Base-by-base conservation (phyloP, 92 coral and sea anemone genomes). In the Parazoanthus atlanticus region DNA sequence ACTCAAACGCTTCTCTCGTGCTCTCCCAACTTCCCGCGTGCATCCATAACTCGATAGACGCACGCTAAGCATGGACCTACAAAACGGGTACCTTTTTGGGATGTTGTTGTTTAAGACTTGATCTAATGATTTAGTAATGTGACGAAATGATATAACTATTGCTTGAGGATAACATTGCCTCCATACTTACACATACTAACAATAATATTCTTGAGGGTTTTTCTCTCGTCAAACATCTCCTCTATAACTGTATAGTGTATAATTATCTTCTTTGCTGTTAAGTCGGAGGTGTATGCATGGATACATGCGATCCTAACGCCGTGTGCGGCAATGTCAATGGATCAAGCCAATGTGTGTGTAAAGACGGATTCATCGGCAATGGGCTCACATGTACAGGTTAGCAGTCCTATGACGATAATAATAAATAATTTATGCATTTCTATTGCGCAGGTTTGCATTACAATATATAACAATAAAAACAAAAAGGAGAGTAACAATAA, bases 341-440 rank as follows among this genome's bases (percentile, higher is more conserved):
- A 9, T 40, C 78, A 29, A 21, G 64, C 17, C 67, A 84, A 28
- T 84, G 87, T 29, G 28, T 16, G 41, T 84, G 87, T 54, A 84
- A 69, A 31, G 61, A 70, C 9, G 87, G 87, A 43, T 84, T 40
- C 43, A 46, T 70, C 38, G 87, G 87, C 78, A 31, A 84, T 25
- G 87, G 87, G 40, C 16, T 70, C 38, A 41, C 87, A 5, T 84
- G 87, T 31, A 84, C 87, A 84, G 87, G 87, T 84, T 21, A 36
- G 54, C 38, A 7, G 76, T 33, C 31, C 17, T 23, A 1, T 40
- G 58, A 46, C 12, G 12, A 0, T 26, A 76, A 40, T 36, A 36
- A 36, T 36, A 41, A 10, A 26, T 28, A 78, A 9, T 19, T 46
- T 2, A 36, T 23, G 28, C 43, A 17, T 21, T 74, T 21, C 40